Base-by-base conservation (phyloP, 2,113 vertebrate species). In the Formicarius rufipectus region DNA sequence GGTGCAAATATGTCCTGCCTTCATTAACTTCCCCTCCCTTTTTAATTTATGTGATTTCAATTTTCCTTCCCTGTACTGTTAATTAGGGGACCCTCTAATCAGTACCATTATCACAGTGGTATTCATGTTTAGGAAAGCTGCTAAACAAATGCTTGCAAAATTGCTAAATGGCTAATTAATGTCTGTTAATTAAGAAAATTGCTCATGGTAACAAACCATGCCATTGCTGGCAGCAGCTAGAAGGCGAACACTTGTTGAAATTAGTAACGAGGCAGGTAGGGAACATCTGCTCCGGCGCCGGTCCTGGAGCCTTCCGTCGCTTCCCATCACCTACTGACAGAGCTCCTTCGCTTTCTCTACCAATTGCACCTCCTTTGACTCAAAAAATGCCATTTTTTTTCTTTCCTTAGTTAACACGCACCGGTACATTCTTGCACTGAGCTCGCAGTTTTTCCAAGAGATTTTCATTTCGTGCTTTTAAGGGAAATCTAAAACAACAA, bases 141-240 rank as follows among this genome's bases (percentile, higher is more conserved):
- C 98, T 98, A 98, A 98, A 98, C 98, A 99, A 99, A 98, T 98
- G 98, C 98, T 98, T 98, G 98, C 98, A 98, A 98, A 98, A 99
- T 99, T 99, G 98, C 98, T 98, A 98, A 98, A 98, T 98, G 98
- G 98, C 98, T 99, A 99, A 99, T 99, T 99, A 99, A 98, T 98
- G 98, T 98, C 98, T 99, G 98, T 99, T 99, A 99, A 99, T 99
- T 99, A 98, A 98, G 98, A 98, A 98, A 98, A 99, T 99, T 99
- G 98, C 98, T 98, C 96, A 98, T 99, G 98, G 98, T 99, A 98
- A 99, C 98, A 99, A 98, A 98, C 98, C 97, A 98, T 98, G 98
- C 98, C 97, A 98, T 98, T 97, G 98, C 98, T 98, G 98, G 98
- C 98, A 98, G 98, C 98, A 98, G 98, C 98, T 98, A 98, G 98